These are phyloP conservation scores for Capitulum mitella DNA, from an alignment of 2,888 invertebrate species.

Conservation along the genomic window DNA sequence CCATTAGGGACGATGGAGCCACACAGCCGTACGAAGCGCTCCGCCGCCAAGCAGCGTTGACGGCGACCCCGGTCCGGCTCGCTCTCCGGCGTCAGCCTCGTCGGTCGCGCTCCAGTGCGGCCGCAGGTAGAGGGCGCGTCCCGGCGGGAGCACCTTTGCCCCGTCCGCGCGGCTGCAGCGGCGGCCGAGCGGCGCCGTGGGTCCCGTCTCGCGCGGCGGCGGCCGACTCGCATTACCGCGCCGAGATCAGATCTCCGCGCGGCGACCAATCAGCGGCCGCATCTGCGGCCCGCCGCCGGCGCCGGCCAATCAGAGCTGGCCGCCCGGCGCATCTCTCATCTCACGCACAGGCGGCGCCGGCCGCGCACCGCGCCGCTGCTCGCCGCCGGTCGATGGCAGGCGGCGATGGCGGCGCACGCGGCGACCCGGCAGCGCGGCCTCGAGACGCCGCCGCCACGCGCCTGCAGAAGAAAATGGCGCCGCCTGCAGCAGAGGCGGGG, in stretches of 20 bases:
- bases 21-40: too few relatives aligned
- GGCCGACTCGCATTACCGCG: not conserved
- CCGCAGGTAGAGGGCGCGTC: not conserved
- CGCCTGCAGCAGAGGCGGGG: not conserved
- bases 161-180: not conserved
- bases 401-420: not conserved
- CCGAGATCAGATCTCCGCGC: not conserved
- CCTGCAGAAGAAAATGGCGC: not conserved
- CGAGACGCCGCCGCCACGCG: too few relatives aligned
- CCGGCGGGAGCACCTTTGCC: not conserved
- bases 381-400: not conserved
- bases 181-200: not conserved
- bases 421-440: not conserved
- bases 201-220: not conserved
- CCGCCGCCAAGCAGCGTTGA: too few relatives aligned
- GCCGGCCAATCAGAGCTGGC: not conserved
- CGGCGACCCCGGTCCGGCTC: too few relatives aligned
- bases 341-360: not conserved
- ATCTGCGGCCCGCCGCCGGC: not conserved
- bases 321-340: not conserved
- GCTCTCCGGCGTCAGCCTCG: too few relatives aligned
- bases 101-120: too few relatives aligned
- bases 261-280: not conserved
- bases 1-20: not conserved
- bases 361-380: not conserved